Conservation (phyloP, 2,888 invertebrate genomes). For the Agrotis exclamationis region DNA sequence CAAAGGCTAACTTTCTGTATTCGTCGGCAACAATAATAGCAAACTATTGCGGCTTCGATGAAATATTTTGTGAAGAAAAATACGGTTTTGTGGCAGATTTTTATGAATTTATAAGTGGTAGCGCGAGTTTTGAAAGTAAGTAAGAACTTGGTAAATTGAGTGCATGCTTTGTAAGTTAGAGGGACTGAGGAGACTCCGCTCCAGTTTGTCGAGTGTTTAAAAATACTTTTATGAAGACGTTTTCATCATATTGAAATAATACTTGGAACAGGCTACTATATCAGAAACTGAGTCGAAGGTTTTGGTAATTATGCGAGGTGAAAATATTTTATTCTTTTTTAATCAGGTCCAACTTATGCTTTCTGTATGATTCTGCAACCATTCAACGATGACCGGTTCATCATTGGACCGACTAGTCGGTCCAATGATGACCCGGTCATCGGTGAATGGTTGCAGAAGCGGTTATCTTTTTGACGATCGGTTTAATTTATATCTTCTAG, state of each 20-base stretch:
- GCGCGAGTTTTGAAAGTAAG: slow-evolving; percentile 25
- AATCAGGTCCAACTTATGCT: no score
- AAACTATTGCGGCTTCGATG: slow-evolving; percentile 58
- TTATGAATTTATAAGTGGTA: slow-evolving; percentile 57
- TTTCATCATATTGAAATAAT: neutral
- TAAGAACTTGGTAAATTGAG: slow-evolving; percentile 33
- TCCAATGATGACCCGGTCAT: no score
- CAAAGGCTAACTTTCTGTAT: slow-evolving; percentile 56
- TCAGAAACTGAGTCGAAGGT: neutral
- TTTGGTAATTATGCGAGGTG: no score
- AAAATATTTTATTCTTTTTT: no score
- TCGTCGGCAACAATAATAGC: slow-evolving; percentile 53
- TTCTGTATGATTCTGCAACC: no score
- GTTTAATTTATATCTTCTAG: no score
- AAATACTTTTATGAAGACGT: slow-evolving; percentile 20
- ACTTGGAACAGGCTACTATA: neutral
- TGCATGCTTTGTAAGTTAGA: slow-evolving; percentile 42
- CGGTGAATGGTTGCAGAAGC: no score
- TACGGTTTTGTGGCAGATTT: slow-evolving; percentile 33
- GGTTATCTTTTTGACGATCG: no score
- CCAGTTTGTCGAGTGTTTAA: slow-evolving; percentile 33
- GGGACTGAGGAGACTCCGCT: slow-evolving; percentile 1
- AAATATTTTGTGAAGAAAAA: slow-evolving; percentile 41
- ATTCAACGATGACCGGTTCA: no score
- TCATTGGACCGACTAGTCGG: no score